Evolutionary conservation across 2,797 vertebrate species (phyloP).

Genomic region (Alouatta caraya): DNA sequence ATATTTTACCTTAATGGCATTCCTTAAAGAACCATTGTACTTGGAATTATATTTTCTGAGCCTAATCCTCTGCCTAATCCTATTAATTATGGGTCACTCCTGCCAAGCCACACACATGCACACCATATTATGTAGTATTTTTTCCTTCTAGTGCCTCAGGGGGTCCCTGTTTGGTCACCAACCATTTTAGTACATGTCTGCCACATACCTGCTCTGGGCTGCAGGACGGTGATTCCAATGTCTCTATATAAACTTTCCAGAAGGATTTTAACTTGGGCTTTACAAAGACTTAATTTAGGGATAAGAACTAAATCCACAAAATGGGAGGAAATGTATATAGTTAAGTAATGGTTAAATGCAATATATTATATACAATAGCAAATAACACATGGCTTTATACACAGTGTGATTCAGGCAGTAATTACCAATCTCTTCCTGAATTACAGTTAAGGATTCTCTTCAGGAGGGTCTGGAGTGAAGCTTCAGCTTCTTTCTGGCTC

Average conservation of each 20-base stretch:
- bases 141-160: background rate
- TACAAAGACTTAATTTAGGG: constrained; percentile 22
- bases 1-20: background rate
- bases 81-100: background rate
- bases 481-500: background rate
- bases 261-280: background rate
- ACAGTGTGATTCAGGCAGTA: background rate
- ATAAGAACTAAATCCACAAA: background rate
- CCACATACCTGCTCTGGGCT: background rate
- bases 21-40: background rate
- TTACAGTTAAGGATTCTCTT: background rate
- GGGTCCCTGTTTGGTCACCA: background rate
- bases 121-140: background rate
- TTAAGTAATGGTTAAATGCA: background rate
- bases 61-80: background rate
- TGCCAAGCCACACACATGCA: background rate
- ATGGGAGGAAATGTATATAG: background rate
- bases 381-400: background rate
- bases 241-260: background rate
- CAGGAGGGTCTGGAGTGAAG: background rate
- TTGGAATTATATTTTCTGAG: background rate
- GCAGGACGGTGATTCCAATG: background rate
- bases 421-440: background rate
- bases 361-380: background rate
- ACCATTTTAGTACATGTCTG: background rate